Base-by-base conservation (phyloP, 2,888 invertebrate species). In the Drosophila peninsularis region DNA sequence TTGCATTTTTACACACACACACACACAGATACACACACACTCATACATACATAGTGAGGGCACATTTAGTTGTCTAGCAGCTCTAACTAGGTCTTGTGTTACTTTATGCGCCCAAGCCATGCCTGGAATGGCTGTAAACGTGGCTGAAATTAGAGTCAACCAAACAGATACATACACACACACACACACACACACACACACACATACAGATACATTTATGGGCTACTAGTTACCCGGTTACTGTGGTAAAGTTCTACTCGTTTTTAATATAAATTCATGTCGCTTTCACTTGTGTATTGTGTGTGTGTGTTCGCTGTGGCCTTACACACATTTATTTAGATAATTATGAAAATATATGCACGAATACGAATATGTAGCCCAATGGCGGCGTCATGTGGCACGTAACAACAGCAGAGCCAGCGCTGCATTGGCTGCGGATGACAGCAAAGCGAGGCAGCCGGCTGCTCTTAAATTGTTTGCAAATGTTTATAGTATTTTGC, bases 181-280 rank as follows among this genome's bases (percentile, higher is more conserved):
- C 4, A 49, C 24, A 45, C n/a, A 7, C 39, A 37, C 39, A 36
- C 53, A 50, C 60, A n/a, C n/a, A n/a, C n/a, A n/a, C n/a, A n/a
- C n/a, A n/a, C n/a, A n/a, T n/a, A n/a, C n/a, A n/a, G n/a, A 58
- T 73, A 80, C 80, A 60, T 66, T 75, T 81, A 66, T 64, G 75
- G 79, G 84, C 41, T 67, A 81, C 83, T 74, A 60, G 71, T 77
- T 69, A 42, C 75, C 75, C 58, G 61, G 61, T 50, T 14, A 56
- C 60, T 50, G 76, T 71, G 83, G 76, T 49, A 78, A 82, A 82
- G 66, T 78, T 80, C 62, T 64, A 62, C 69, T 69, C 72, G 81
- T 82, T 85, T 85, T 82, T 82, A 85, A 85, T 82, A 82, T 80
- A 78, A 82, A 85, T 82, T 85, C 85, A 82, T 82, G 80, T 67